Evolutionary conservation across 2,888 invertebrate genomes (phyloP), one percentile per base, ranked within the genome.

Genomic region (Rhamnusium bicolor): DNA sequence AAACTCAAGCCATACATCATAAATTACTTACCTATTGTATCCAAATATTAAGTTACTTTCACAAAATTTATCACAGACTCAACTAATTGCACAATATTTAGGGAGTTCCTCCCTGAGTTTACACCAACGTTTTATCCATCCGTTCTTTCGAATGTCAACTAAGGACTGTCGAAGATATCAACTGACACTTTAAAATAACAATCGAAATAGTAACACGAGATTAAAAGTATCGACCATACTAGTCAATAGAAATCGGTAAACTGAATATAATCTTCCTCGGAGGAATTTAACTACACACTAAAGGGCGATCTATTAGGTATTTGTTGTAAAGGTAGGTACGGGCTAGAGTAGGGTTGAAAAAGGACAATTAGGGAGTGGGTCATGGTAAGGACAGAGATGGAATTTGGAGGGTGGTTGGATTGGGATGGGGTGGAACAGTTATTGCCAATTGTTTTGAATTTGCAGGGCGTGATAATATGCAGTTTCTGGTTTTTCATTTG

Each of bases 401-500:
- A 14, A 1, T 16, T 8, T 10, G 27, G 54, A 19, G 51, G 56
- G n/a, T 27, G 46, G 40, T 14, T 10, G 63, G 40, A 32, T 66
- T 60, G 69, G 74, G 71, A 71, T 65, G 8, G 56, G 74, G 71
- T 65, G 60, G 74, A 32, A 65, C 47, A 61, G 58, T 62, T 49
- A 74, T 77, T 72, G 69, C 60, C 53, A 71, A 80, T 77, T 80
- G 73, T 79, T 78, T 78, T 47, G 74, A 67, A 75, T 79, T 80
- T 74, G 75, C 72, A 70, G 82, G 83, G 83, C 84, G 85, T 85
- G 84, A 84, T 82, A 84, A 67, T 85, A 86, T 86, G 85, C 84
- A 83, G 80, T 81, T 85, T 84, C 74, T 69, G 54, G 63, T 74
- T 75, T 79, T 75, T 69, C 75, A 75, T 78, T 81, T 78, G 74